phyloP scores from a whole-genome alignment of 2,888 invertebrate genomes.

The Poecilus cupreus region DNA sequence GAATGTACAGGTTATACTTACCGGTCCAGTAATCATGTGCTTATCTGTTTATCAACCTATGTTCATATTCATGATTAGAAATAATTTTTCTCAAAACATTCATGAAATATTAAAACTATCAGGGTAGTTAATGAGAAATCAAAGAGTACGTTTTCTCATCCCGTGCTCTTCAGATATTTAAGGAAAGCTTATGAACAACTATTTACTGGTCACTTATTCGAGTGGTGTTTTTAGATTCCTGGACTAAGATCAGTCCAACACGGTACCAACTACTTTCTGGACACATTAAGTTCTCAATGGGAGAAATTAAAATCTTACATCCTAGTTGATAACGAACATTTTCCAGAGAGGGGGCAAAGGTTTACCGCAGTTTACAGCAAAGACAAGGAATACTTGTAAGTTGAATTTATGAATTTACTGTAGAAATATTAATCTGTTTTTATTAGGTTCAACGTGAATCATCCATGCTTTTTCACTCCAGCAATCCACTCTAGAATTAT shows the following conservation, averaged over 20 bases:
- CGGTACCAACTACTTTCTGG: constrained; percentile 77
- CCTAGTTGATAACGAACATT: constrained; percentile 81
- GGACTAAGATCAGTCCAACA: constrained; percentile 79
- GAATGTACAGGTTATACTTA: no score
- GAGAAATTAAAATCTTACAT: constrained; percentile 76
- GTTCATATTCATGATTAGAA: no score
- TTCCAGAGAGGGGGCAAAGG: constrained; percentile 85
- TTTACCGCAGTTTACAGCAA: constrained; percentile 93
- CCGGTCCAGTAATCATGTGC: no score
- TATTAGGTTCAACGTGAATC: constrained; percentile 86
- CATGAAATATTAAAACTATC: no score
- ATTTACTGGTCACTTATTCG: not conserved
- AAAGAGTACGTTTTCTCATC: not conserved
- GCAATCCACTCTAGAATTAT: constrained; percentile 91
- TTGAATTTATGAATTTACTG: constrained; percentile 64
- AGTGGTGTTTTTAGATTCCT: constrained; percentile 74
- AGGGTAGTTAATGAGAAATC: no score
- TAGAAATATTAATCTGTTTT: constrained; percentile 42
- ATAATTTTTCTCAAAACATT: no score
- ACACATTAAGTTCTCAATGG: constrained; percentile 76
- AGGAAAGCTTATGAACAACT: no score
- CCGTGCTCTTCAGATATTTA: no score
- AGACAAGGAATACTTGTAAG: constrained; percentile 94
- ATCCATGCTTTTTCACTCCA: constrained; percentile 90
- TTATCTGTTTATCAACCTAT: no score